Evolutionary conservation across 2,797 vertebrate genomes (phyloP).

Genomic region (Acanthurus tractus): DNA sequence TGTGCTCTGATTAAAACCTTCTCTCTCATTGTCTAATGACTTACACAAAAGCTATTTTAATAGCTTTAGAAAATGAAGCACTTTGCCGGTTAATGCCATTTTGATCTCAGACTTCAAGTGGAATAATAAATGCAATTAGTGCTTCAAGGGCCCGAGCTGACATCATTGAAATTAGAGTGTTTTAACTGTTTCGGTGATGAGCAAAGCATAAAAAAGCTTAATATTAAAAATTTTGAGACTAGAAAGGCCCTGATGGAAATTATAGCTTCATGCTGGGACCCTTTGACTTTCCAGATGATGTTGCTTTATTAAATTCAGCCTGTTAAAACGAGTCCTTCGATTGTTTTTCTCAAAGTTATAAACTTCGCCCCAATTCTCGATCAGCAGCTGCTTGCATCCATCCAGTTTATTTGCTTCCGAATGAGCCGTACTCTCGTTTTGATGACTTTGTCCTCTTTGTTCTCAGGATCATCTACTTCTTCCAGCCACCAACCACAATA

Average conservation of each 20-base stretch:
- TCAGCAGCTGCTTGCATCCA: constrained; percentile 1
- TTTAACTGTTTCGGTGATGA: background rate
- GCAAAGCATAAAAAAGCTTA: background rate
- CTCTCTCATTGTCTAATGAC: constrained; percentile 26
- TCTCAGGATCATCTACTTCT: constrained; percentile 95
- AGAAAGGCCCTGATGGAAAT: constrained; percentile 21
- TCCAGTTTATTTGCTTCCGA: constrained; percentile 11
- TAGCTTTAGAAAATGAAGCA: constrained; percentile 1
- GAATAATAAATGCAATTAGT: constrained; percentile 1
- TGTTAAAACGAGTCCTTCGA: background rate
- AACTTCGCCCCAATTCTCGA: constrained; percentile 7
- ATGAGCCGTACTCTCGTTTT: constrained; percentile 23
- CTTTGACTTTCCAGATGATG: background rate
- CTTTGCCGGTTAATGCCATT: background rate
- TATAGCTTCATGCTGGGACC: constrained; percentile 6
- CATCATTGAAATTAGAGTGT: background rate
- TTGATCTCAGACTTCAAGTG: background rate
- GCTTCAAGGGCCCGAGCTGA: background rate
- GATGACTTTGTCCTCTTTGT: constrained; percentile 61
- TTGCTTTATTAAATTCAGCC: constrained; percentile 5
- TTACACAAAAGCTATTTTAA: constrained; percentile 20
- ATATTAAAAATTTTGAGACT: background rate
- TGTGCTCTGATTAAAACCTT: constrained; percentile 40
- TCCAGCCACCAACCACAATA: constrained; percentile 96
- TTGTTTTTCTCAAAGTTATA: background rate